phyloP scores from a whole-genome alignment of 2,797 vertebrate genomes.

The Bradypodion pumilum region DNA sequence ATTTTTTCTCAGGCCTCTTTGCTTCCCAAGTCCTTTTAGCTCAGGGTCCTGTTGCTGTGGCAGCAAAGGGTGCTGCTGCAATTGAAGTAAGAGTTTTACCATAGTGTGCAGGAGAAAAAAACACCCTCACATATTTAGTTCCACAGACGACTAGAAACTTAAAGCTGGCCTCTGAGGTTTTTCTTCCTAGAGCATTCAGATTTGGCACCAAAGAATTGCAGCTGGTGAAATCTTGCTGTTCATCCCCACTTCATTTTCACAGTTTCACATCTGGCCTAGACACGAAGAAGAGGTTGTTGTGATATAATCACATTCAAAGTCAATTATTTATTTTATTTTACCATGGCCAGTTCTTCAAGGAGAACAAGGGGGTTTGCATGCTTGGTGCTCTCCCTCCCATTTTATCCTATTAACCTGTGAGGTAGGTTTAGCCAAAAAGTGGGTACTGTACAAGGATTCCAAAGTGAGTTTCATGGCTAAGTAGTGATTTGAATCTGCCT shows the following conservation, averaged over 20 bases:
- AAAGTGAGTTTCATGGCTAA: background rate
- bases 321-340: background rate
- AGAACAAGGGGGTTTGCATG: background rate
- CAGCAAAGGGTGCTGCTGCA: background rate
- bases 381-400: background rate
- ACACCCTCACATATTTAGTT: background rate
- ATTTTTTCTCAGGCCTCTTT: background rate
- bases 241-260: background rate
- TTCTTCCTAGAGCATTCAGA: background rate
- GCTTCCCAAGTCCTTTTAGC: background rate
- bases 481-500: background rate
- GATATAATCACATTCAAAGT: background rate
- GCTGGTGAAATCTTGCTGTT: background rate
- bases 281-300: too few relatives aligned
- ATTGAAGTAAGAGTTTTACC: background rate
- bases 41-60: constrained; percentile 31
- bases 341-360: background rate
- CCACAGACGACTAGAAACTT: background rate
- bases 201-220: background rate
- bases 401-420: background rate
- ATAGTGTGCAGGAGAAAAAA: background rate
- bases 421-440: background rate
- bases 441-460: background rate
- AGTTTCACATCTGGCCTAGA: too few relatives aligned
- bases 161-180: background rate